Conservation (phyloP, 2,113 vertebrate genomes). For the Plestiodon gilberti region DNA sequence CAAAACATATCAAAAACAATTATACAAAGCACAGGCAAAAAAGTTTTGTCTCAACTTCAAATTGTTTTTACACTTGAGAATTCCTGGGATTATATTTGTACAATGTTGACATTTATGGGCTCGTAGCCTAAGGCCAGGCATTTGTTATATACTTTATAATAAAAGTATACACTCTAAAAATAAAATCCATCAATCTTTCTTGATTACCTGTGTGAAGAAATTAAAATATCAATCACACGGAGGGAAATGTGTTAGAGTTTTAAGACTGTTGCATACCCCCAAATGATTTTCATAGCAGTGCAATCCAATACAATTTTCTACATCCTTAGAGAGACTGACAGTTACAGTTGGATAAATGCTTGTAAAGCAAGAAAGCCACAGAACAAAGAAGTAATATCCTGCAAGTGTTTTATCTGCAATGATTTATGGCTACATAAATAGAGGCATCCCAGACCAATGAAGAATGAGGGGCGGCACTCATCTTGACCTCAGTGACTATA, state of each 20-base stretch:
- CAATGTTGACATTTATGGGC: conserved; percentile 66
- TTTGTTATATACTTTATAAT: conserved; percentile 68
- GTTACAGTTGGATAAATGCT: conserved; percentile 24
- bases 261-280: conserved; percentile 40
- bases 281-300: conserved; percentile 50
- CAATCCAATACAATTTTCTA: conserved; percentile 45
- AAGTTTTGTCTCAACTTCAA: conserved; percentile 39
- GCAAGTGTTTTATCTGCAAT: conserved; percentile 21
- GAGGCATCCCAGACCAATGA: neutral
- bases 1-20: conserved; percentile 10
- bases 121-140: conserved; percentile 56
- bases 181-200: conserved; percentile 72
- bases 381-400: conserved; percentile 28
- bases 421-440: conserved; percentile 30
- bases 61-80: conserved; percentile 38
- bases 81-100: conserved; percentile 57
- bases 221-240: conserved; percentile 74
- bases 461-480: conserved; percentile 12
- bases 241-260: conserved; percentile 52
- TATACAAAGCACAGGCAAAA: conserved; percentile 6
- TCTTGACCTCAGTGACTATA: neutral
- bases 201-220: conserved; percentile 73
- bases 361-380: conserved; percentile 52
- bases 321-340: conserved; percentile 33
- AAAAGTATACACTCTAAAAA: conserved; percentile 68